phyloP scores from a whole-genome alignment of 2,797 vertebrate genomes.

The Sebastes kiyomatsui region DNA sequence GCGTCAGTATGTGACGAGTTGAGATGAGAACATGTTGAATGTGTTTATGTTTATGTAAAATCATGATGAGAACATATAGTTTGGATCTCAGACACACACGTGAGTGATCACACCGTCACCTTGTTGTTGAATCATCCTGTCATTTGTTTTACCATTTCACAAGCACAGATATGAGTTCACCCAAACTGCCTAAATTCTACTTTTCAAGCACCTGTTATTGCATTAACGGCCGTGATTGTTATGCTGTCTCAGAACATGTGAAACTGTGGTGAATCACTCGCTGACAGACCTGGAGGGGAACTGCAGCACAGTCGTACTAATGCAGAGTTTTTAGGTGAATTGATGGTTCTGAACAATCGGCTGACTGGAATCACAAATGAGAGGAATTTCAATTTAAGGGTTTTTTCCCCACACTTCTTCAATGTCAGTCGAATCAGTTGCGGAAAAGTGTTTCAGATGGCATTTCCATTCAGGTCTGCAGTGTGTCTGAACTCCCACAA shows the following conservation, averaged over 20 bases:
- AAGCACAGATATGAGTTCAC: neutral
- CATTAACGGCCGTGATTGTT: neutral
- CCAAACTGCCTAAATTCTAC: conserved; percentile 2
- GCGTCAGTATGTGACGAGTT: too few relatives aligned
- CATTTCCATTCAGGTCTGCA: conserved; percentile 20
- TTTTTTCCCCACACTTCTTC: neutral
- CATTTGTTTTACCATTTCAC: neutral
- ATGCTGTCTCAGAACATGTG: conserved; percentile 9
- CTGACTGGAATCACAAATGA: neutral
- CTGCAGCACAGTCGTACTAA: neutral
- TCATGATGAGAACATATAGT: neutral
- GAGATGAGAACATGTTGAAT: neutral
- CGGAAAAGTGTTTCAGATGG: conserved; percentile 11
- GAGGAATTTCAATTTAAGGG: neutral
- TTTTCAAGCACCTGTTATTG: neutral
- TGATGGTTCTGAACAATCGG: neutral
- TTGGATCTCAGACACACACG: neutral
- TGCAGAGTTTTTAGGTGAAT: neutral
- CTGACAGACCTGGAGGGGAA: conserved; percentile 15
- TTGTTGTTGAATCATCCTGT: neutral
- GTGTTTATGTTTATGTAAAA: neutral
- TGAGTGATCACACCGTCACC: neutral
- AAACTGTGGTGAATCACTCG: neutral
- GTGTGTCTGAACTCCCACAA: conserved; percentile 17
- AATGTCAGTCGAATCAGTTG: neutral